Percentiles rank a stretch among this genome's conserved stretches.
phyloP scores from a whole-genome alignment of 1,140 invertebrate genomes.

The Lucilia cuprina region DNA sequence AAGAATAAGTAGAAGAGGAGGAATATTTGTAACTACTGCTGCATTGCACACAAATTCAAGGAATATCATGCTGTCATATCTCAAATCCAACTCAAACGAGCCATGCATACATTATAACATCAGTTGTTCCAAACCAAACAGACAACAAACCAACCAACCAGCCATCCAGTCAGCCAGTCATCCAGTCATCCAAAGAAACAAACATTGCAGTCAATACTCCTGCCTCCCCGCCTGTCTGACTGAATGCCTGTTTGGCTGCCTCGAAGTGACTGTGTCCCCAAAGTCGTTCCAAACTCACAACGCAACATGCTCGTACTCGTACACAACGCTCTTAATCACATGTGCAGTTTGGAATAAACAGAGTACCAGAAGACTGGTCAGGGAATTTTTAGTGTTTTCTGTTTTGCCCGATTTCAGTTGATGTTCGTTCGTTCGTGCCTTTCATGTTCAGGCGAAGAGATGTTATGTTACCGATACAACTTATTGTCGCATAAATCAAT shows the following conservation, averaged over 20 bases:
- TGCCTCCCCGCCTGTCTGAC: neutral
- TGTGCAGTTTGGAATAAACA: neutral
- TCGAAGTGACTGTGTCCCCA: neutral
- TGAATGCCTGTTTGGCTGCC: neutral
- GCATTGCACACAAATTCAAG: constrained; percentile 16
- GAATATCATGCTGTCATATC: constrained; percentile 31
- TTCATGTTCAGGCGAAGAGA: constrained; percentile 30
- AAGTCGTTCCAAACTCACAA: neutral
- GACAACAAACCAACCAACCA: neutral
- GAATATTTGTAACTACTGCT: neutral
- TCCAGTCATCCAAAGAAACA: neutral
- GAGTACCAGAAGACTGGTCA: neutral
- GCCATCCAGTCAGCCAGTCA: no score
- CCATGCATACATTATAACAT: constrained; percentile 24
- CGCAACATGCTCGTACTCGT: neutral
- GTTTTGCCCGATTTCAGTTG: neutral
- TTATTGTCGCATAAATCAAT: constrained; percentile 33
- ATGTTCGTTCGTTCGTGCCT: constrained; percentile 19
- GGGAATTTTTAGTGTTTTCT: neutral
- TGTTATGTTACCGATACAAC: constrained; percentile 32
- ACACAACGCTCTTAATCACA: neutral
- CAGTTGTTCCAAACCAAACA: neutral
- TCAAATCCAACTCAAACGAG: constrained; percentile 33
- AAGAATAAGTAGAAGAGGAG: neutral
- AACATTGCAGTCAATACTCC: neutral